Base-by-base conservation (phyloP, 2,888 invertebrate genomes). In the Amphipoea lucens region DNA sequence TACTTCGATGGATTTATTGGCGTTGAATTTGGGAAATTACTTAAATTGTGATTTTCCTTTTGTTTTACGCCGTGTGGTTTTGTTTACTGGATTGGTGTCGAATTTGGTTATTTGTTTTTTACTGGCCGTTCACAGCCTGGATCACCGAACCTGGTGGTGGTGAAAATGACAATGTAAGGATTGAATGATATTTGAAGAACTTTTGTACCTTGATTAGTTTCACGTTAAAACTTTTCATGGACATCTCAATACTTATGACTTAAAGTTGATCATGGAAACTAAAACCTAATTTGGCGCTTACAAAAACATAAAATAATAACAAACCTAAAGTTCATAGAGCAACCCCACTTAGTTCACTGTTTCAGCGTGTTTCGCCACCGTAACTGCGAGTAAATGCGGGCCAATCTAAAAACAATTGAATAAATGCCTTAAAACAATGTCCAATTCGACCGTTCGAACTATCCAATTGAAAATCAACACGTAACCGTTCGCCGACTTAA, bases 391-490 rank as follows among this genome's bases (percentile, higher is more conserved):
- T 66, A 74, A 75, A 81, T 29, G 72, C 20, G 65, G 57, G 68
- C 54, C 48, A 80, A 75, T 87, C 72, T 85, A 84, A 85, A 85
- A 87, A 81, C 85, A 85, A 87, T 88, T 72, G 66, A 78, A 78
- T 76, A 78, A 79, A 81, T 79, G 62, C 75, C 79, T 84, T 83
- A 71, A 78, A 83, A 88, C 76, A 83, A 80, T 82, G 82, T 82
- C 87, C 82, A 73, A 76, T 84, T 79, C 88, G 72, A 81, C 81
- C 76, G 78, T 81, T 84, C 85, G 74, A 83, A 93, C 92, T 93
- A 94, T 92, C 93, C 94, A 94, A 95, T 95, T 94, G 94, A 93
- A 94, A 95, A 94, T 93, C 94, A 94, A 94, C 95, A 93, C 94
- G 93, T 92, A 93, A 93, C 92, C 88, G 91, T 91, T 92, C 91